Base-by-base conservation (phyloP, 2,797 vertebrate species). In the Chelmon rostratus region DNA sequence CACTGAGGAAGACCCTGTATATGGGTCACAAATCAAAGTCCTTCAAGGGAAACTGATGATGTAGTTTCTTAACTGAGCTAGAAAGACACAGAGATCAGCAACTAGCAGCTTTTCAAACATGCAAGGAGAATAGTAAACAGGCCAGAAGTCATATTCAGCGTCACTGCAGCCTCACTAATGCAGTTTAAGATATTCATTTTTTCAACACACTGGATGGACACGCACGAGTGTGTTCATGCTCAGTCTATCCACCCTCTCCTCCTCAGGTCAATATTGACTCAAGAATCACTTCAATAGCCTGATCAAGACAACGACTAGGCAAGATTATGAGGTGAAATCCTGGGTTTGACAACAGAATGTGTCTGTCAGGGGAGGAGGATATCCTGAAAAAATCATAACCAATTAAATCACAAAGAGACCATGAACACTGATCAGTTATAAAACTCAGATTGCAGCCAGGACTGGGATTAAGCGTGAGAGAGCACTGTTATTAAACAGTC, bases 261-360 rank as follows among this genome's bases (percentile, higher is more conserved):
- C 23, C 46, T 68, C 67, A 8, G 61, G 86, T 88, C 76, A 90
- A 91, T 85, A 85, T 89, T 90, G 80, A 80, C 73, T 62, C 7
- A 71, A 62, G 31, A 71, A 16, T 49, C 21, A 28, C 70, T 62
- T 28, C 8, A 58, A 52, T 23, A 47, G 23, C 61, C 12, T 21
- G 46, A 68, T 64, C 46, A 61, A 49, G 53, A 61, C 25, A 71
- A 63, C 57, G n/a, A 57, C 59, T 42, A 18, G 62, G 42, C 47
- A 44, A 72, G 53, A 76, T 73, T 28, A 73, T 42, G 38, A 83
- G 28, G 37, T 57, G 6, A 64, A 70, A 21, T 77, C 25, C 49
- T 8, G 21, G 15, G 21, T 77, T 81, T 68, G 63, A 73, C 58
- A 3, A 28, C 9, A 63, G 42, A 58, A 63, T 18, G 3, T 23